Evolutionary conservation across 2,797 vertebrate genomes (phyloP), one percentile per base, ranked within the genome.

Genomic region (Kryptolebias ocellatus): DNA sequence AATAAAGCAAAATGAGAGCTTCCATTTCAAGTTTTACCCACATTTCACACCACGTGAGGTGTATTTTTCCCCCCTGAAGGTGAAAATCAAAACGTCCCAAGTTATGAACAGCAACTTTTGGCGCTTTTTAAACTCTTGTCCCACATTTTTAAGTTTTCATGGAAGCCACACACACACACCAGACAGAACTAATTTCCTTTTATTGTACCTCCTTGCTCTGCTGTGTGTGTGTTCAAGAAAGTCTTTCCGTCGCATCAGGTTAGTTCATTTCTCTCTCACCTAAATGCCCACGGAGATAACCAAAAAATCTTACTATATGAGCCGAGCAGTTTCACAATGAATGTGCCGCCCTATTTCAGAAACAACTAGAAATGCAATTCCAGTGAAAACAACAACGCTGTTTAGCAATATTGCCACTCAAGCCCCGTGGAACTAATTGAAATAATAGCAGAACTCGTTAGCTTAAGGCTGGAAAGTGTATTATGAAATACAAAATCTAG

Each of bases 211-310:
- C 67, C 64, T 72, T 55, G 27, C 60, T 74, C n/a, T 69, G 18
- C 62, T 45, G 27, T 78, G 63, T 74, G 20, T 24, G 20, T 24
- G 61, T 39, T 54, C 52, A 56, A 70, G 24, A 80, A 60, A 83
- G 57, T 64, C n/a, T 76, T 70, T 70, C 53, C 52, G 31, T 70
- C 52, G 51, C 24, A 52, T 64, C 63, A 81, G 7, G 42, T 63
- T n/a, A 34, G 46, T 55, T 17, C 49, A 80, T 73, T 74, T 78
- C n/a, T 53, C n/a, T 53, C 78, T 37, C 11, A 73, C 70, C 29
- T 53, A 45, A 78, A 80, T 75, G n/a, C 60, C 39, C 53, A 70
- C 3, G 52, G 72, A 70, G 72, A 76, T 44, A 75, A 53, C 74
- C 59, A 61, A 73, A 61, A 73, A 66, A 67, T 46, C 2, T 64